These are phyloP conservation scores for Meles meles DNA, from an alignment of 2,113 vertebrate genomes.

Conservation along the genomic window DNA sequence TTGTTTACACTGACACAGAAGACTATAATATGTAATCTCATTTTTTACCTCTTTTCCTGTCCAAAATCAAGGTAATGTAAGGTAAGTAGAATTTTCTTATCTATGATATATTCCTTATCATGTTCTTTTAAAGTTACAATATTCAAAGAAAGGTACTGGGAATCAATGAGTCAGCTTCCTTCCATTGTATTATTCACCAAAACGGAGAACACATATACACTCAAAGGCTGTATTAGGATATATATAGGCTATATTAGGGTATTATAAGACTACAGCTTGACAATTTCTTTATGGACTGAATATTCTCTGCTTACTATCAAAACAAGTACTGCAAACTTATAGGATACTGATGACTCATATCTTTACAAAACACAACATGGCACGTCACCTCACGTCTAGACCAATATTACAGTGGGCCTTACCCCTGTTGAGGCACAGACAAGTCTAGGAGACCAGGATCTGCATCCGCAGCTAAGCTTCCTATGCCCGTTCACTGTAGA, in stretches of 20 bases:
- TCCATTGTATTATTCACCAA: not conserved
- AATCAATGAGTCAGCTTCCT: not conserved
- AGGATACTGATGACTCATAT: not conserved
- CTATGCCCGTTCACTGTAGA: not conserved
- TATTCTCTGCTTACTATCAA: not conserved
- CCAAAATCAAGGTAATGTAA: constrained; percentile 16
- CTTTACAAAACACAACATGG: not conserved
- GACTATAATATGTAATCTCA: not conserved
- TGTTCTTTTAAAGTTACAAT: not conserved
- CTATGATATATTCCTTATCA: not conserved
- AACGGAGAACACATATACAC: not conserved
- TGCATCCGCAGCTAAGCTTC: not conserved
- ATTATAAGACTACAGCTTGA: not conserved
- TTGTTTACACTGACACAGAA: not conserved
- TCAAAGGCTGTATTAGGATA: not conserved
- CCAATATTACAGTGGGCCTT: not conserved
- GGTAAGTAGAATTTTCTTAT: not conserved
- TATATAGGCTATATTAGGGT: not conserved
- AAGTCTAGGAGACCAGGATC: not conserved
- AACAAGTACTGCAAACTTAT: not conserved
- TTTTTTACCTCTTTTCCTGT: not conserved
- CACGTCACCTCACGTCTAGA: too few relatives aligned
- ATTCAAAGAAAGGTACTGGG: not conserved
- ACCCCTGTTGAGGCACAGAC: not conserved
- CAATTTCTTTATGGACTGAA: not conserved